phyloP scores from a whole-genome alignment of 1,140 invertebrate species.

The Heliothis subflexa region DNA sequence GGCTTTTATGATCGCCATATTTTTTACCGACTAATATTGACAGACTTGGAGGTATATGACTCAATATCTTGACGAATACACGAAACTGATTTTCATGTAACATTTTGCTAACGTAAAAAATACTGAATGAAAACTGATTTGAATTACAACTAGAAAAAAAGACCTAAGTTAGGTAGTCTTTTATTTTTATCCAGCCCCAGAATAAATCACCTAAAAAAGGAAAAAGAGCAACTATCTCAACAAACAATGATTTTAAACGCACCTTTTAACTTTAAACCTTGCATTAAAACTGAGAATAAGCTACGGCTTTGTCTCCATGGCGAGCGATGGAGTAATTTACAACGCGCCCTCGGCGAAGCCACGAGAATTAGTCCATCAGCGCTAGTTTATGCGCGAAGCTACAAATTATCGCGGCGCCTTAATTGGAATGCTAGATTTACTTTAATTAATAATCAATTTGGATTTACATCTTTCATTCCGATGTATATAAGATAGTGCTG shows the following conservation, averaged over 20 bases:
- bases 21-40: slow-evolving; percentile 21
- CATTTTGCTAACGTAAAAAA: too few species aligned
- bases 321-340: slow-evolving; percentile 69
- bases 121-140: too few species aligned
- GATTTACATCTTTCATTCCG: background rate
- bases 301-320: slow-evolving; percentile 62
- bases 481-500: background rate
- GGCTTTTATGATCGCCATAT: slow-evolving; percentile 35
- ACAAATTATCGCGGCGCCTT: slow-evolving; percentile 67
- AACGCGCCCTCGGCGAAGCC: slow-evolving; percentile 57
- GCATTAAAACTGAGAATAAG: slow-evolving; percentile 54
- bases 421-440: slow-evolving; percentile 65
- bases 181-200: background rate
- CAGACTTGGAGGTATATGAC: background rate
- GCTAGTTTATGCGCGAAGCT: slow-evolving; percentile 55
- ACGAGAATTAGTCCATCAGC: slow-evolving; percentile 71
- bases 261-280: slow-evolving; percentile 16
- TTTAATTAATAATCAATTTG: slow-evolving; percentile 59
- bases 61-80: too few species aligned
- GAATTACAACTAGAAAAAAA: too few species aligned
- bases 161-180: too few species aligned
- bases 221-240: background rate
- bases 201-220: background rate
- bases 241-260: slow-evolving; percentile 10
- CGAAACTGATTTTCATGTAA: too few species aligned